Base-by-base conservation (phyloP, 2,888 invertebrate species). In the Pseudanteris insignis region DNA sequence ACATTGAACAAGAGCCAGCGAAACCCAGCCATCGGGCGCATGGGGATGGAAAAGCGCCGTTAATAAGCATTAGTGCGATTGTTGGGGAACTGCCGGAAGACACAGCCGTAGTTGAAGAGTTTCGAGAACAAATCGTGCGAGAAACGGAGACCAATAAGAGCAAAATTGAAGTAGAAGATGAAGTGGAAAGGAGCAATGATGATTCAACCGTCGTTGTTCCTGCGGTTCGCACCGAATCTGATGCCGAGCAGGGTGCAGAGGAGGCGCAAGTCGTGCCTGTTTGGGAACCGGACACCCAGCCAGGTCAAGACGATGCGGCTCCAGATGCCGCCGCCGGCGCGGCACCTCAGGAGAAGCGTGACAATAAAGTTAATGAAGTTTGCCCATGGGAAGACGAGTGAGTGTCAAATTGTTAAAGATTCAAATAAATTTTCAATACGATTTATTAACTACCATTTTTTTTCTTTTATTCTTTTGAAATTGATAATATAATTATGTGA, bases 301-400 rank as follows among this genome's bases (percentile, higher is more conserved):
- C 47, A 48, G 70, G 69, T 65, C 72, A 65, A 18, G 55, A 68
- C 61, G 67, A 70, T 36, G 55, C 65, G 21, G 48, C 63, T 60
- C 50, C 69, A 46, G 32, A 21, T 10, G 47, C 25, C 18, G 41
- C 38, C 41, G 43, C 55, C 63, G 66, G 58, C 61, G 69, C 68
- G 59, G 63, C 53, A 55, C 64, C 73, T 68, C 74, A 69, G 69
- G 74, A 76, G 72, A 74, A 76, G 76, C 75, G 76, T 72, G 79
- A 79, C 79, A 79, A 79, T 78, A 86, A 88, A 82, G 86, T 86
- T 81, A 91, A 89, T 82, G 91, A 92, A 82, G 88, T 94, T 78
- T 94, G 94, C 84, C 94, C 94, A 54, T 94, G 94, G 94, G 94
- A 94, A 86, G 92, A 94, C 84, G 93, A 94, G 94, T 94, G 86